Evolutionary conservation across 2,113 vertebrate genomes (phyloP).

Genomic region (Gallinago media): DNA sequence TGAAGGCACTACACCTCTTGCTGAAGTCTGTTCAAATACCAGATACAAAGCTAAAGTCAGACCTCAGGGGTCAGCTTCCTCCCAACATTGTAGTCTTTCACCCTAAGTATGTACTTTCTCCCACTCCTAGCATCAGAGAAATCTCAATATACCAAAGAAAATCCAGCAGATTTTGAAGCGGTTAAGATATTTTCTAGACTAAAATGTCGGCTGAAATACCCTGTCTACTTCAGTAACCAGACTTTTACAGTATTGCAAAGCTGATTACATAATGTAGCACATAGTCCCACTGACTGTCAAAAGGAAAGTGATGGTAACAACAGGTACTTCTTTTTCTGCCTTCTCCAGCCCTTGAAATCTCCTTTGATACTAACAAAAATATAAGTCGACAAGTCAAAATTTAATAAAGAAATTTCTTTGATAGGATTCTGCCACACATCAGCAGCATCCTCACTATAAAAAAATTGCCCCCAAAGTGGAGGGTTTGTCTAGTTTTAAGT

Average conservation of each 20-base stretch:
- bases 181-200: neutral
- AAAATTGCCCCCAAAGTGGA: neutral
- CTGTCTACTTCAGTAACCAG: neutral
- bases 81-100: neutral
- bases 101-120: neutral
- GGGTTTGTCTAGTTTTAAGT: neutral
- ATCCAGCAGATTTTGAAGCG: neutral
- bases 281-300: neutral
- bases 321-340: neutral
- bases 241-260: neutral
- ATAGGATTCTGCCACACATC: neutral
- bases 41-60: neutral
- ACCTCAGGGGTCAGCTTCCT: fast-evolving
- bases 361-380: neutral
- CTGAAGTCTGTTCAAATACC: neutral
- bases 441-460: neutral
- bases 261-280: neutral
- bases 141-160: neutral
- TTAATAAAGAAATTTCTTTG: neutral
- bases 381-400: neutral
- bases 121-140: neutral
- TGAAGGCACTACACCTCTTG: neutral
- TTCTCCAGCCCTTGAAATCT: neutral
- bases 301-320: neutral
- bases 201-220: neutral